Conservation (phyloP, 2,797 vertebrate species). For the Microhierax caerulescens region DNA sequence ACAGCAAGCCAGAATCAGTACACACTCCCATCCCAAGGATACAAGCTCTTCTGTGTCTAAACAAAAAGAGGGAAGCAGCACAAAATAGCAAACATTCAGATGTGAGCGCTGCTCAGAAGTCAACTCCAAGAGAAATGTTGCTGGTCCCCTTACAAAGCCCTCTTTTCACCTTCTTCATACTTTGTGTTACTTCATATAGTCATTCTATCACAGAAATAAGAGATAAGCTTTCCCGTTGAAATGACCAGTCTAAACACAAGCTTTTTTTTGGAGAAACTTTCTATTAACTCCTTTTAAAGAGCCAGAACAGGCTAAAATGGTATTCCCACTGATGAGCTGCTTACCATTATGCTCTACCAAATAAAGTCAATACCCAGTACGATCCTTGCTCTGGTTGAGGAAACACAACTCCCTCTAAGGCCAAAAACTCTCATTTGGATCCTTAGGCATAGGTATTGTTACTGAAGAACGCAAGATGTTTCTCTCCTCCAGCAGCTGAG, state of each 20-base stretch:
- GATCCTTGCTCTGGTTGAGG: background rate
- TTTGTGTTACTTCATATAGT: background rate
- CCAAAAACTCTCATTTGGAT: background rate
- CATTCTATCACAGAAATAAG: background rate
- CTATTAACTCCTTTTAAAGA: background rate
- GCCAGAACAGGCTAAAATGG: background rate
- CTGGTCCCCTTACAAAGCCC: background rate
- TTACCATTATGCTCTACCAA: background rate
- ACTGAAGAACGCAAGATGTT: background rate
- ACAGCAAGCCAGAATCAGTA: background rate
- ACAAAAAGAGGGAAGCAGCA: background rate
- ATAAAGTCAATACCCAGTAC: background rate
- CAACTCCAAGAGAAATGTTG: background rate
- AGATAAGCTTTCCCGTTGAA: background rate
- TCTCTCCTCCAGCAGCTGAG: background rate
- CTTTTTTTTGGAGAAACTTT: background rate
- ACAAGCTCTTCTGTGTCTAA: background rate
- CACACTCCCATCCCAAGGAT: background rate
- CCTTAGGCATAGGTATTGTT: background rate
- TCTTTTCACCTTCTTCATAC: background rate
- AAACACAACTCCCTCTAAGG: background rate
- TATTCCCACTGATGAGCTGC: background rate
- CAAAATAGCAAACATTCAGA: background rate
- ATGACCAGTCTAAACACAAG: background rate
- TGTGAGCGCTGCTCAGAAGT: background rate